A percentile compares a stretch with the other conserved stretches of the same genome.
Evolutionary conservation across 2,797 vertebrate genomes (phyloP).

Genomic region (Danio choprae): DNA sequence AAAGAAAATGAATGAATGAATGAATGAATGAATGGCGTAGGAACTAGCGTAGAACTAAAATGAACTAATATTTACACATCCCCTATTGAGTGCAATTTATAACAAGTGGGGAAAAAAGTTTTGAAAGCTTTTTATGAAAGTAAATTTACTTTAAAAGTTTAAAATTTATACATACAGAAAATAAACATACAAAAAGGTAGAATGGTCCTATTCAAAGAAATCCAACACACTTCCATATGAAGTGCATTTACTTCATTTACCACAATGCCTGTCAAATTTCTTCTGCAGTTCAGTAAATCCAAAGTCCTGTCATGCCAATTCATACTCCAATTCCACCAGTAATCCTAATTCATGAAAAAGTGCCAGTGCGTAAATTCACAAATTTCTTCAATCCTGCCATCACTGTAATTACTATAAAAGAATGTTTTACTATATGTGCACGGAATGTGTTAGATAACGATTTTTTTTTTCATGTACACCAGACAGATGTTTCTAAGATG

Average conservation of each 20-base stretch:
- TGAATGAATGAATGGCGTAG: too few species aligned
- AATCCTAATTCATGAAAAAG: background rate
- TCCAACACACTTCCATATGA: background rate
- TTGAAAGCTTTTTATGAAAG: background rate
- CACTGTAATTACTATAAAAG: background rate
- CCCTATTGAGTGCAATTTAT: background rate
- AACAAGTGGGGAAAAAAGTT: background rate
- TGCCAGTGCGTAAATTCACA: background rate
- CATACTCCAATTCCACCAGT: too few species aligned
- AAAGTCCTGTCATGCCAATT: background rate
- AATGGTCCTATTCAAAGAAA: too few species aligned
- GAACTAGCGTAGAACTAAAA: background rate
- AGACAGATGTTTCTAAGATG: constrained; percentile 4
- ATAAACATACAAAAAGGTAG: too few species aligned
- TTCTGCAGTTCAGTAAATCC: background rate
- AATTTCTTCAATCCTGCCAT: constrained; percentile 3
- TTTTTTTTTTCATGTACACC: constrained; percentile 6
- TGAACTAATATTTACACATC: background rate
- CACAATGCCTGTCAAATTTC: background rate
- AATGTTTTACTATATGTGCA: constrained; percentile 14
- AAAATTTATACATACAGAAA: background rate
- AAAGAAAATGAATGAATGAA: too few species aligned
- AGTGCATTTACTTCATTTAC: background rate
- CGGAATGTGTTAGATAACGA: constrained; percentile 17
- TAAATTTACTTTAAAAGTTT: background rate